These are phyloP conservation scores for Cerastoderma edule DNA, from an alignment of 2,888 invertebrate genomes.

Conservation along the genomic window DNA sequence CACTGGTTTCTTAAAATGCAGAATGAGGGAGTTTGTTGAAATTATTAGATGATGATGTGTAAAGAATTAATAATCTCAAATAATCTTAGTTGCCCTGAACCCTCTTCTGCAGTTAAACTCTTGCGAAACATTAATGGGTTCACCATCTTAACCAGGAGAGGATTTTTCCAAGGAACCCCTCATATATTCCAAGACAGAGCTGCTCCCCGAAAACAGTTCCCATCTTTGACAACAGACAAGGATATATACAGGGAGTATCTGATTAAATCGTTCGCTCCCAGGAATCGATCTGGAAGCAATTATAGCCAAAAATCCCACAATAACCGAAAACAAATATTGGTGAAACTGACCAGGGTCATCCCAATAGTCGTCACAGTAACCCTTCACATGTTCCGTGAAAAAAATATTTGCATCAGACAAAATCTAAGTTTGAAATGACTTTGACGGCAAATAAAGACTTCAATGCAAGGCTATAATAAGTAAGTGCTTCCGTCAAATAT, in stretches of 20 bases:
- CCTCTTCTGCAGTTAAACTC: not conserved
- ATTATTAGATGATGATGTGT: not conserved
- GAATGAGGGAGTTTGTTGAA: not conserved
- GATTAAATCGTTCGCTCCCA: not conserved
- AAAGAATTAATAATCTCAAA: not conserved
- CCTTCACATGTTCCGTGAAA: not conserved
- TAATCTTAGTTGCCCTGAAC: not conserved
- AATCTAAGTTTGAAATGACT: too few species aligned
- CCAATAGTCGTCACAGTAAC: slow-evolving; percentile 1
- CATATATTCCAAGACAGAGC: not conserved
- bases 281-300: slow-evolving; percentile 9
- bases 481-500: not conserved
- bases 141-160: not conserved
- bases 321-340: slow-evolving; percentile 6
- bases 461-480: not conserved
- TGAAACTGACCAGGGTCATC: not conserved
- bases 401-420: not conserved
- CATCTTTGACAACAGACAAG: not conserved
- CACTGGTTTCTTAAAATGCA: not conserved
- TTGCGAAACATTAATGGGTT: slow-evolving; percentile 2
- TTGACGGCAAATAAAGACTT: too few species aligned
- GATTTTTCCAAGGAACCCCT: not conserved
- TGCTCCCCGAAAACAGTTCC: not conserved
- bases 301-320: not conserved
- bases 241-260: not conserved